These are phyloP conservation scores for Blennius ocellaris DNA, from an alignment of 2,113 vertebrate genomes.

Conservation along the genomic window DNA sequence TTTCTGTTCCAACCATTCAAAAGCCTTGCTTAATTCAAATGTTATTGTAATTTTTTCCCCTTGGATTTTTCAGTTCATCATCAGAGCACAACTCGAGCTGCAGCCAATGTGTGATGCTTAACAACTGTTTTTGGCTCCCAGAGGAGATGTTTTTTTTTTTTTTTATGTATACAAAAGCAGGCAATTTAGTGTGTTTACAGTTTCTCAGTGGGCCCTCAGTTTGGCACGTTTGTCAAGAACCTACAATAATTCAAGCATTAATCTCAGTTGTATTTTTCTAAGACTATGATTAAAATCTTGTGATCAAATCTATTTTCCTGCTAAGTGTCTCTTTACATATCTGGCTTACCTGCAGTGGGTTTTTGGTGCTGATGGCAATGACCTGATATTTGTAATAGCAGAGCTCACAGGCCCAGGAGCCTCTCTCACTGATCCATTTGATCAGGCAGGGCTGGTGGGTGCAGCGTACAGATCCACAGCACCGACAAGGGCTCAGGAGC, in stretches of 20 bases:
- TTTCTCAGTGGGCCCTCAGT: background rate
- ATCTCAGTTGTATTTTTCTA: too few species aligned
- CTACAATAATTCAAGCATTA: too few species aligned
- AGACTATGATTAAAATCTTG: background rate
- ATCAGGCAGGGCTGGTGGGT: slow-evolving; percentile 99
- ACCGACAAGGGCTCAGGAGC: slow-evolving; percentile 96
- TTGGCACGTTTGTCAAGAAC: too few species aligned
- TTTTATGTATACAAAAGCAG: background rate
- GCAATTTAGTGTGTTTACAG: background rate
- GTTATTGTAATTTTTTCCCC: background rate
- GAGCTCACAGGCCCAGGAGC: slow-evolving; percentile 98
- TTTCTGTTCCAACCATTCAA: slow-evolving; percentile 39
- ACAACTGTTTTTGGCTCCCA: slow-evolving; percentile 6
- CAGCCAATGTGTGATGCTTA: background rate
- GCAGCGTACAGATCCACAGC: slow-evolving; percentile 95
- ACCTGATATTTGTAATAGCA: slow-evolving; percentile 99
- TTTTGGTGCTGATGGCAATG: slow-evolving; percentile 99
- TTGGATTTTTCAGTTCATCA: slow-evolving; percentile 12
- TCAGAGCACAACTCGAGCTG: slow-evolving; percentile 20
- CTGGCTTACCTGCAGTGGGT: slow-evolving; percentile 93
- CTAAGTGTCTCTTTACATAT: background rate
- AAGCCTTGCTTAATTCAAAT: slow-evolving; percentile 42
- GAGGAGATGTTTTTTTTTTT: background rate
- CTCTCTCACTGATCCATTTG: slow-evolving; percentile 98
- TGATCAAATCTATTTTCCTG: background rate